Conservation (phyloP, 2,113 vertebrate species). For the Alectura lathami region DNA sequence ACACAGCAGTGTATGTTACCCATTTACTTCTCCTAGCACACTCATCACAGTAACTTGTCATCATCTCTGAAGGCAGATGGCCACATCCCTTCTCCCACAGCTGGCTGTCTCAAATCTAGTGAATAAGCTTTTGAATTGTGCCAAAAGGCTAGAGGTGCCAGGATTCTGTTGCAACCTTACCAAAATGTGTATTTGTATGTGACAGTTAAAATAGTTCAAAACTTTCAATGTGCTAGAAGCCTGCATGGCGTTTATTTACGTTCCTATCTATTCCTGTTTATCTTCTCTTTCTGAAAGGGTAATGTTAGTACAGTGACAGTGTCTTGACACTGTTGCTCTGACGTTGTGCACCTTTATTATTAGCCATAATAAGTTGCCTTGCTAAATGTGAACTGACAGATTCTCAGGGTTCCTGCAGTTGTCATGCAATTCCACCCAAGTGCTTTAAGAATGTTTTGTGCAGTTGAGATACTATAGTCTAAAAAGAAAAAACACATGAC, state of each 20-base stretch:
- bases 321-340: neutral
- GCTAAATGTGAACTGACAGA: neutral
- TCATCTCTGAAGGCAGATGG: neutral
- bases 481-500: neutral
- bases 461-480: neutral
- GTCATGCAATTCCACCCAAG: neutral
- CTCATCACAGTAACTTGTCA: neutral
- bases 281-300: neutral
- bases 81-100: neutral
- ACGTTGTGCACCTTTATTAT: neutral
- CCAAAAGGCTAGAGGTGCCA: neutral
- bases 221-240: neutral
- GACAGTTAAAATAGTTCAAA: neutral
- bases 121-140: neutral
- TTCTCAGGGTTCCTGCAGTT: neutral
- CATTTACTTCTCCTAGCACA: neutral
- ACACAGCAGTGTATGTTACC: too few species aligned
- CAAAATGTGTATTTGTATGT: neutral
- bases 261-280: neutral
- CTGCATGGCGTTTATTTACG: neutral
- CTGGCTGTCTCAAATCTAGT: neutral
- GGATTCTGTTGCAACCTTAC: neutral
- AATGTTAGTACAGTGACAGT: fast-evolving
- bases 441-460: neutral
- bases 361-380: neutral